These are phyloP conservation scores for Myotis yumanensis DNA, from an alignment of 2,113 vertebrate genomes.

Conservation along the genomic window DNA sequence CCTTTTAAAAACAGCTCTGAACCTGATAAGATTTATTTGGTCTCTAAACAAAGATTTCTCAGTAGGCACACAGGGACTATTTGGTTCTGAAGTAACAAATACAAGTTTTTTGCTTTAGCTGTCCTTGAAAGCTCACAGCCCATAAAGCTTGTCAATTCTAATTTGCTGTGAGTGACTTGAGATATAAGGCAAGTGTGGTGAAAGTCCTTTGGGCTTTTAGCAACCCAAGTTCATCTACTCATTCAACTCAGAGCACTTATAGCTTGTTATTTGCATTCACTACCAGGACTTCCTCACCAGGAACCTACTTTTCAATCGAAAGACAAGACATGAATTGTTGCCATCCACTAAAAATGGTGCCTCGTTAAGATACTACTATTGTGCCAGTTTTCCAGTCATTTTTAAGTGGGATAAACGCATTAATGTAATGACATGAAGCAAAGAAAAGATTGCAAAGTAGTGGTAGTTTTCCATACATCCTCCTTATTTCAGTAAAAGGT, in stretches of 20 bases:
- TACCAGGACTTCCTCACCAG: neutral
- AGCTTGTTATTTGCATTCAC: neutral
- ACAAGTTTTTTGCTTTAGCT: conserved; percentile 10
- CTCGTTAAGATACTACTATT: neutral
- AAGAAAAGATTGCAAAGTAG: neutral
- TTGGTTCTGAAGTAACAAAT: conserved; percentile 44
- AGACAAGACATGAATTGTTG: neutral
- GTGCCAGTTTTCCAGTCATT: neutral
- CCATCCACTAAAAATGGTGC: neutral
- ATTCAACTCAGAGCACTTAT: neutral
- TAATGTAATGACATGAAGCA: neutral
- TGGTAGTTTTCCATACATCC: neutral
- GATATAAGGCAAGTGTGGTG: neutral
- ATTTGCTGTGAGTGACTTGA: conserved; percentile 63
- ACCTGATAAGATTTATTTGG: conserved; percentile 32
- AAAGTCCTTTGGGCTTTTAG: conserved; percentile 49
- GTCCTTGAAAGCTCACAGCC: conserved; percentile 47
- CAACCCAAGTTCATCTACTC: neutral
- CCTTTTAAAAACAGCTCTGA: neutral
- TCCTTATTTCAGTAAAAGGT: neutral
- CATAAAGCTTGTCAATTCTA: conserved; percentile 54
- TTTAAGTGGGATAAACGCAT: neutral
- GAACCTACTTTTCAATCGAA: neutral
- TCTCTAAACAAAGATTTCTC: conserved; percentile 27
- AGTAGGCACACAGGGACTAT: neutral